phyloP scores from a whole-genome alignment of 2,888 invertebrate genomes.

The Drosophila multiciliata region DNA sequence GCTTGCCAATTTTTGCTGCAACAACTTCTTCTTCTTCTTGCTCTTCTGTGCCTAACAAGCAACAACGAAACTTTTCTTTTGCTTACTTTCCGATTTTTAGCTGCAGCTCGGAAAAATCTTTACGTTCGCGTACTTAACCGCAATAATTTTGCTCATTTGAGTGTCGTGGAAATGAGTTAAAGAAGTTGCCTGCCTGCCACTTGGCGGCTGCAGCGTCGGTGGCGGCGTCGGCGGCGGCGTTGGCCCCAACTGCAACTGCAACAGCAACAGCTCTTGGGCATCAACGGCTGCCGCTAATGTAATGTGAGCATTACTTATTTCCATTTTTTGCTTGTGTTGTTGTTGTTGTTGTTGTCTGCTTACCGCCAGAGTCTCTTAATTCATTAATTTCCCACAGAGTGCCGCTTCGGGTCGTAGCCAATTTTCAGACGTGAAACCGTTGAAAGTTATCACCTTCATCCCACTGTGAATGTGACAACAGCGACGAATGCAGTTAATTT shows the following conservation, averaged over 20 bases:
- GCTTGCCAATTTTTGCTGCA: conserved; percentile 49
- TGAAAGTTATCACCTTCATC: conserved; percentile 78
- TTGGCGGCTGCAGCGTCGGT: conserved; percentile 43
- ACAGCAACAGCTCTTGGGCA: conserved; percentile 34
- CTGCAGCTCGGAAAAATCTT: conserved; percentile 60
- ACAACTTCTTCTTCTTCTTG: conserved; percentile 16
- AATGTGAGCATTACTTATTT: conserved; percentile 80
- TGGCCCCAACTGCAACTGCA: conserved; percentile 34
- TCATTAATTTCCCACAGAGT: conserved; percentile 78
- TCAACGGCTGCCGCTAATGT: conserved; percentile 64
- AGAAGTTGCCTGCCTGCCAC: conserved; percentile 65
- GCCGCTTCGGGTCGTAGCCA: conserved; percentile 60
- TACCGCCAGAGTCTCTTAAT: conserved; percentile 65
- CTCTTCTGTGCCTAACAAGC: conserved; percentile 54
- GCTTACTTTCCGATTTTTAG: conserved; percentile 65
- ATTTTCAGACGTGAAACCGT: conserved; percentile 78
- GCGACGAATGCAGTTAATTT: conserved; percentile 41
- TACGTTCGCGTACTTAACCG: conserved; percentile 79
- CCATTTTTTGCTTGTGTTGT: conserved; percentile 59
- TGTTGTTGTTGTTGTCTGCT: conserved; percentile 35
- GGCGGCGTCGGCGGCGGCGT: conserved; percentile 39
- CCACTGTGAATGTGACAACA: conserved; percentile 48
- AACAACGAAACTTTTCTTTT: conserved; percentile 57
- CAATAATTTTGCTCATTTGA: conserved; percentile 81
- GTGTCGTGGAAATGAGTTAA: conserved; percentile 81